These are phyloP conservation scores for Drosophila mettleri DNA, from an alignment of 2,888 invertebrate species.

Conservation along the genomic window DNA sequence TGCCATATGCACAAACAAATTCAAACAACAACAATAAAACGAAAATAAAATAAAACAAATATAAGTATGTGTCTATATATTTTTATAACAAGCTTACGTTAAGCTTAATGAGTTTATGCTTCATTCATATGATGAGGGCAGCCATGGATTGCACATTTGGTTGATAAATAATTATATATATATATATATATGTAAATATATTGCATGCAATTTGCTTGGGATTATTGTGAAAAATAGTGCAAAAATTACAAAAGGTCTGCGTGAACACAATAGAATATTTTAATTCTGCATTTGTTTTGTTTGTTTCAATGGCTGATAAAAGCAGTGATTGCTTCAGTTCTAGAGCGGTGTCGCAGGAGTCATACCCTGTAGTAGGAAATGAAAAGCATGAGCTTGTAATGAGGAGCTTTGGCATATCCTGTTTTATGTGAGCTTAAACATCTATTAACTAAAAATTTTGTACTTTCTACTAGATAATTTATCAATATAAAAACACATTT, in stretches of 20 bases:
- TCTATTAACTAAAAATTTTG: too few relatives aligned
- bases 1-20: conserved; percentile 34
- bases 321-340: neutral
- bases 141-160: conserved; percentile 33
- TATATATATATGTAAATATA: neutral
- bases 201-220: conserved; percentile 26
- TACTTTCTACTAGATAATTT: too few relatives aligned
- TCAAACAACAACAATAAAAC: conserved; percentile 18
- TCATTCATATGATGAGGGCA: conserved; percentile 29
- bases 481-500: neutral
- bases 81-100: conserved; percentile 61
- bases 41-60: neutral
- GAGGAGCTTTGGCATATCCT: neutral
- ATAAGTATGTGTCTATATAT: too few relatives aligned
- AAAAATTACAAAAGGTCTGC: conserved; percentile 5
- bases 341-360: neutral
- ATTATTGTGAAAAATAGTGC: conserved; percentile 27
- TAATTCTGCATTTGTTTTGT: conserved; percentile 23
- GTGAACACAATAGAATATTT: conserved; percentile 22
- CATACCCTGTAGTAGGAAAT: neutral
- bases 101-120: conserved; percentile 57
- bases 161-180: conserved; percentile 12
- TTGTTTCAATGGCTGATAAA: conserved; percentile 11
- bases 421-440: neutral
- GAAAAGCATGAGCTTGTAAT: too few relatives aligned